Conservation (phyloP, 2,797 vertebrate species). For the Acomys russatus region DNA sequence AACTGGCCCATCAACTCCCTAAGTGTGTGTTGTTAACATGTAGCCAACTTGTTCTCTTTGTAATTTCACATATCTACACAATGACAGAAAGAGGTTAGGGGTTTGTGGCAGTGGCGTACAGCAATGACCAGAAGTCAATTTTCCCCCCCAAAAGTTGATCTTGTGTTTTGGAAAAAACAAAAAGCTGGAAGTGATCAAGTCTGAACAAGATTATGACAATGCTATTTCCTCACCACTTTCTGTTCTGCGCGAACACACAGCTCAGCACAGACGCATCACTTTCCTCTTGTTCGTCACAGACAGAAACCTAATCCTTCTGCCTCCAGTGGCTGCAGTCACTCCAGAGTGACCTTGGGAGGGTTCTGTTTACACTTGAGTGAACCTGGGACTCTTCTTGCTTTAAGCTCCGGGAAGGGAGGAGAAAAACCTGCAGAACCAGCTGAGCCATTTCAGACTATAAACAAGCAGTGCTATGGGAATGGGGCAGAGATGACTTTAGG, state of each 20-base stretch:
- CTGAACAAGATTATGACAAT: slow-evolving; percentile 54
- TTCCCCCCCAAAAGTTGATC: slow-evolving; percentile 77
- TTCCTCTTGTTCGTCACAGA: slow-evolving; percentile 21
- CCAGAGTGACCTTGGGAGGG: slow-evolving; percentile 69
- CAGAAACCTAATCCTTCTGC: neutral
- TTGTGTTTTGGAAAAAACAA: slow-evolving; percentile 77
- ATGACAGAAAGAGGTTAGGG: slow-evolving; percentile 83
- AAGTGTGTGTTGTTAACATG: slow-evolving; percentile 70
- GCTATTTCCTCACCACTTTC: slow-evolving; percentile 59
- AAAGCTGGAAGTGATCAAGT: slow-evolving; percentile 42
- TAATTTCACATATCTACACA: slow-evolving; percentile 83
- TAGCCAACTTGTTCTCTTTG: slow-evolving; percentile 81
- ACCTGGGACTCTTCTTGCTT: slow-evolving; percentile 64
- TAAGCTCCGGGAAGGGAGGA: slow-evolving; percentile 60
- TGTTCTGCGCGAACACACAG: neutral
- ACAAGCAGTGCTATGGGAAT: slow-evolving; percentile 68
- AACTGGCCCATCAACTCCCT: slow-evolving; percentile 67
- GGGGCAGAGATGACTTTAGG: slow-evolving; percentile 51
- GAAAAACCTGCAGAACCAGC: slow-evolving; percentile 72
- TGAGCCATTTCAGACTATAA: slow-evolving; percentile 80
- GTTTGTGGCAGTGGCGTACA: slow-evolving; percentile 73
- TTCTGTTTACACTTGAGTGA: slow-evolving; percentile 78
- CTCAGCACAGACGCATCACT: neutral
- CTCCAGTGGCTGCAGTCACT: neutral
- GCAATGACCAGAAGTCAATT: slow-evolving; percentile 82